phyloP scores from a whole-genome alignment of 2,797 vertebrate species.

The Characodon lateralis region DNA sequence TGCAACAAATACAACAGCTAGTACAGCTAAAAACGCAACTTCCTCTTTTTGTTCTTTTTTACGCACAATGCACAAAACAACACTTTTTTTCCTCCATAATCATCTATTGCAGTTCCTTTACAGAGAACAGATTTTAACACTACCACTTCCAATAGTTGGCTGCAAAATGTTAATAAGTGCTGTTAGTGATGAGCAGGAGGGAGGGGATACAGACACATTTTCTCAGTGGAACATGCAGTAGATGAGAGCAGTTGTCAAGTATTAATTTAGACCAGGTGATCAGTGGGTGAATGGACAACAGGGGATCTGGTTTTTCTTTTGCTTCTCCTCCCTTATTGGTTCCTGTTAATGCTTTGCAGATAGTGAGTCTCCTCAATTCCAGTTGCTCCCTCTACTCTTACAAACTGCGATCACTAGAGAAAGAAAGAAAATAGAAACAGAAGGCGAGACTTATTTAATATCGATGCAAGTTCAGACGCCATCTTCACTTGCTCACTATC shows the following conservation, averaged over 20 bases:
- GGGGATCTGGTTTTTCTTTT: slow-evolving; percentile 16
- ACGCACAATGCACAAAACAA: slow-evolving; percentile 74
- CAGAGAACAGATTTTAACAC: slow-evolving; percentile 61
- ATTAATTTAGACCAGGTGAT: slow-evolving; percentile 28
- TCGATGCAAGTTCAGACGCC: neutral
- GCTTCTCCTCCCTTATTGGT: slow-evolving; percentile 16
- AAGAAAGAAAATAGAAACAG: neutral
- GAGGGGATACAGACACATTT: neutral
- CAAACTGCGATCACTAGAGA: slow-evolving; percentile 71
- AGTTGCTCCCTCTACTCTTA: slow-evolving; percentile 61
- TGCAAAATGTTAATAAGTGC: slow-evolving; percentile 42
- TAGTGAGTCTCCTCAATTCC: neutral
- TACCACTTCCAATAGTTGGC: slow-evolving; percentile 49
- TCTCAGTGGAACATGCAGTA: slow-evolving; percentile 61
- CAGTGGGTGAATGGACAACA: neutral
- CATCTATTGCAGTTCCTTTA: slow-evolving; percentile 63
- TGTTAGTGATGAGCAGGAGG: slow-evolving; percentile 11
- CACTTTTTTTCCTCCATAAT: slow-evolving; percentile 64
- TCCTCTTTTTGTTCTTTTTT: slow-evolving; percentile 25
- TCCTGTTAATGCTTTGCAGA: neutral
- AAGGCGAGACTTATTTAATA: neutral
- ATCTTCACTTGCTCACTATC: neutral
- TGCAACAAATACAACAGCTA: slow-evolving; percentile 60
- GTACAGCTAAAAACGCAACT: slow-evolving; percentile 59
- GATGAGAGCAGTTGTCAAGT: slow-evolving; percentile 15